Conservation (phyloP, 2,888 invertebrate genomes). For the Cheilosia urbana region DNA sequence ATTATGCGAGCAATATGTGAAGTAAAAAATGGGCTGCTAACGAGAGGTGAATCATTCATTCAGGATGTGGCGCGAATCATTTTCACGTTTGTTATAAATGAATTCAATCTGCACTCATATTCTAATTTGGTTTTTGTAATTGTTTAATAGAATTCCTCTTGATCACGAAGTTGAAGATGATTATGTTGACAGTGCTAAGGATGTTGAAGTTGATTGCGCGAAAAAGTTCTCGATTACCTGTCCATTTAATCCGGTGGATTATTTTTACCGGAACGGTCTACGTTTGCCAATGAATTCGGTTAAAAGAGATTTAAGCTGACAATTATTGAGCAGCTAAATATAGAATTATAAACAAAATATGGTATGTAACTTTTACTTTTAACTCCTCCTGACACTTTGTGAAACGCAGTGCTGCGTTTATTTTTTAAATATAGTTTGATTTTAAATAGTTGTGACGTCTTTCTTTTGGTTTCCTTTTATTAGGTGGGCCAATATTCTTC, state of each 20-base stretch:
- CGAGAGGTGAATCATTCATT: slow-evolving; percentile 87
- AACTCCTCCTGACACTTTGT: no score
- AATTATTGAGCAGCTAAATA: no score
- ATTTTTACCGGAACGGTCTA: slow-evolving; percentile 2
- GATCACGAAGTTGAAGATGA: slow-evolving; percentile 25
- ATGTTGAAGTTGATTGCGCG: slow-evolving; percentile 1
- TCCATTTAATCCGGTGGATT: slow-evolving; percentile 15
- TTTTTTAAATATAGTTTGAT: no score
- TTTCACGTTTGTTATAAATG: slow-evolving; percentile 85
- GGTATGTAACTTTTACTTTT: no score
- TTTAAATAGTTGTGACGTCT: no score
- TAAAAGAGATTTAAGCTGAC: not conserved
- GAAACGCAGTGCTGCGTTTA: no score
- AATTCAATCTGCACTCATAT: not conserved
- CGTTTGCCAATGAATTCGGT: not conserved
- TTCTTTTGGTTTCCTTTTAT: no score
- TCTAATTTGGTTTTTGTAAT: not conserved
- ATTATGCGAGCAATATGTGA: slow-evolving; percentile 89
- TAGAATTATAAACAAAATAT: no score
- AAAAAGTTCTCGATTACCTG: slow-evolving; percentile 14
- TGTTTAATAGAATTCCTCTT: slow-evolving; percentile 11
- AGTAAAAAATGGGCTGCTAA: slow-evolving; percentile 85
- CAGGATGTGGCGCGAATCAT: slow-evolving; percentile 88
- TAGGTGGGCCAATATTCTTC: no score
- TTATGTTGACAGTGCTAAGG: not conserved